Conservation (phyloP, 1,140 invertebrate species). For the Hycleus phaleratus region DNA sequence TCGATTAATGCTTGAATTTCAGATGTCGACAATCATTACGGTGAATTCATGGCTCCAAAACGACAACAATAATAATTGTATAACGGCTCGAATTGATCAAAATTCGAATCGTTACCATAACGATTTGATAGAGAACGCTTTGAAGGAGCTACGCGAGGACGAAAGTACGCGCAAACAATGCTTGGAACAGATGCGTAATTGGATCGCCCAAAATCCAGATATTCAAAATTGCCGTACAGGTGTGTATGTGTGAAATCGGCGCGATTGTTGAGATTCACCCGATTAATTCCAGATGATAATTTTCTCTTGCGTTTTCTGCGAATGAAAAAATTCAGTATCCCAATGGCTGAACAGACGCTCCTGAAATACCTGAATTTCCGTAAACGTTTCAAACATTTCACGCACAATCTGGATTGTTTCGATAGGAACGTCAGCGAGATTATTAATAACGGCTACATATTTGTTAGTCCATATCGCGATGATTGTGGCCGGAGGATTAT, state of each 20-base stretch:
- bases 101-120: too few species aligned
- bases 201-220: conserved; percentile 60
- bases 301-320: conserved; percentile 71
- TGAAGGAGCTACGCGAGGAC: conserved; percentile 57
- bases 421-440: conserved; percentile 54
- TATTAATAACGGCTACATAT: conserved; percentile 59
- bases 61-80: too few species aligned
- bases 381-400: conserved; percentile 54
- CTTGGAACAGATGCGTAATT: conserved; percentile 53
- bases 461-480: conserved; percentile 64
- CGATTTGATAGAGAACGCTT: conserved; percentile 36
- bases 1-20: too few species aligned
- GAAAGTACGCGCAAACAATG: conserved; percentile 50
- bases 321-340: conserved; percentile 70
- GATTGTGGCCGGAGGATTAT: conserved; percentile 61
- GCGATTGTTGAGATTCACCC: neutral
- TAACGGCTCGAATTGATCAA: too few species aligned
- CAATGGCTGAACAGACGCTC: conserved; percentile 68
- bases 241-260: conserved; percentile 22
- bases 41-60: too few species aligned
- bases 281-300: conserved; percentile 50
- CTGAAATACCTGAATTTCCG: conserved; percentile 72
- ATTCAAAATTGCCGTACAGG: conserved; percentile 57
- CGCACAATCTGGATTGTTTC: conserved; percentile 56
- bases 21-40: too few species aligned